phyloP scores from a whole-genome alignment of 53 echinoderm and acorn worm species.

The Holothuria leucospilota region DNA sequence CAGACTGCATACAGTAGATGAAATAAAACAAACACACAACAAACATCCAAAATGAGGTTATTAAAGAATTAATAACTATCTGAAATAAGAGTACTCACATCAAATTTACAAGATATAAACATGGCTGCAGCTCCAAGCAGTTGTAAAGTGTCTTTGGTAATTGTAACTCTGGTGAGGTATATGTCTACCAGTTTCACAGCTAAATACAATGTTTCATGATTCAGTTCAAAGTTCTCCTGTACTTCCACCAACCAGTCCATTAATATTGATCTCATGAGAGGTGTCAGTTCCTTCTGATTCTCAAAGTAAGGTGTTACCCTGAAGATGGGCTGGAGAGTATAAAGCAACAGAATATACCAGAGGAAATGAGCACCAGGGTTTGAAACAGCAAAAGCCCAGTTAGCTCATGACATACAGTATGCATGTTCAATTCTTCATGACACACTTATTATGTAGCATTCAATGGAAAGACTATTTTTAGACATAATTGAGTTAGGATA shows the following conservation, averaged over 20 bases:
- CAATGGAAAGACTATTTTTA: no score
- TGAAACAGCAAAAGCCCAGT: no score
- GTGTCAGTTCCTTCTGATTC: constrained; percentile 77
- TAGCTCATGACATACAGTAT: no score
- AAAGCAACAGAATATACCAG: no score
- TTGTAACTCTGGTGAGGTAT: constrained; percentile 77
- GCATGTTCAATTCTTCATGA: no score
- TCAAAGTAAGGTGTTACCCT: constrained; percentile 73
- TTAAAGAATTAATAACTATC: no score
- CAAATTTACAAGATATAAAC: constrained; percentile 97
- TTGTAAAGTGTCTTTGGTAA: constrained; percentile 81
- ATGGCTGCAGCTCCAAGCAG: constrained; percentile 88
- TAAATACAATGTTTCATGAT: constrained; percentile 96
- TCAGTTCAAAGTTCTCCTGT: constrained; percentile 99
- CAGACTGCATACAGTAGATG: no score
- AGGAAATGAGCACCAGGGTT: no score
- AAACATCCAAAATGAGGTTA: no score
- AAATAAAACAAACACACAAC: no score
- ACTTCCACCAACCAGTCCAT: constrained; percentile 99
- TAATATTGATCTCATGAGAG: constrained; percentile 93
- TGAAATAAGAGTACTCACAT: constrained; percentile 54
- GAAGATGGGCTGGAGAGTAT: not conserved
- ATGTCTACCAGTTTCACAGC: constrained; percentile 93
- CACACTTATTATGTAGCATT: no score
- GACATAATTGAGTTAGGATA: no score